A percentile compares a stretch with the other conserved stretches of the same genome.
These are phyloP conservation scores for Melinaea marsaeus DNA, from an alignment of 2,888 invertebrate species.

Conservation along the genomic window DNA sequence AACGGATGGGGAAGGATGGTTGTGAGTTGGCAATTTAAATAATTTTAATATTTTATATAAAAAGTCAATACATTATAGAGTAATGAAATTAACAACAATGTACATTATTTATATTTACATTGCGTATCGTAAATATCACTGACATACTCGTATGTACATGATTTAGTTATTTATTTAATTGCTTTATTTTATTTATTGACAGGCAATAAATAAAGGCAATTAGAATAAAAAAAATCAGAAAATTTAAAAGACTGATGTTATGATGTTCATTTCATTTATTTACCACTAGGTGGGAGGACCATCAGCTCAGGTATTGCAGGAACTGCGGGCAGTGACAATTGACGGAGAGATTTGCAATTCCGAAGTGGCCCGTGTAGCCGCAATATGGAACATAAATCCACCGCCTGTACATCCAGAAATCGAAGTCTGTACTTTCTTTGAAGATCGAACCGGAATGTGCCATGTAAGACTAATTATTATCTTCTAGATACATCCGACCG, in stretches of 20 bases:
- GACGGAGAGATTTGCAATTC: slow-evolving; percentile 35
- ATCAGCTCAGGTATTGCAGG: slow-evolving; percentile 35
- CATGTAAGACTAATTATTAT: slow-evolving; percentile 43
- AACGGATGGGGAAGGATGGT: slow-evolving; percentile 42
- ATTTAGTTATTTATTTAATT: too few relatives aligned
- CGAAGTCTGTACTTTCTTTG: slow-evolving; percentile 52
- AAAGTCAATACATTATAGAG: too few relatives aligned
- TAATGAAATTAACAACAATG: too few relatives aligned
- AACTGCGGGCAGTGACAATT: slow-evolving; percentile 33
- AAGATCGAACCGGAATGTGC: slow-evolving; percentile 45
- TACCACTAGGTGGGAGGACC: slow-evolving; percentile 40
- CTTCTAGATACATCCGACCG: not conserved
- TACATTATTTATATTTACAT: too few relatives aligned
- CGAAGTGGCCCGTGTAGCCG: slow-evolving; percentile 26
- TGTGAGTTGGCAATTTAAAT: slow-evolving; percentile 29
- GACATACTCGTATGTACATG: too few relatives aligned
- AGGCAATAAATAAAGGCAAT: too few relatives aligned
- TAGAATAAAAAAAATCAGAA: too few relatives aligned
- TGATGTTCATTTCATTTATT: too few relatives aligned
- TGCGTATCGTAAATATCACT: too few relatives aligned
- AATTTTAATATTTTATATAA: too few relatives aligned
- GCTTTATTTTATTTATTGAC: too few relatives aligned
- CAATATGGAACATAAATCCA: slow-evolving; percentile 34
- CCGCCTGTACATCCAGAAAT: slow-evolving; percentile 47
- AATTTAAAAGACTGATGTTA: too few relatives aligned